These are phyloP conservation scores for Nebria ingens DNA, from an alignment of 1,140 invertebrate genomes.

Conservation along the genomic window DNA sequence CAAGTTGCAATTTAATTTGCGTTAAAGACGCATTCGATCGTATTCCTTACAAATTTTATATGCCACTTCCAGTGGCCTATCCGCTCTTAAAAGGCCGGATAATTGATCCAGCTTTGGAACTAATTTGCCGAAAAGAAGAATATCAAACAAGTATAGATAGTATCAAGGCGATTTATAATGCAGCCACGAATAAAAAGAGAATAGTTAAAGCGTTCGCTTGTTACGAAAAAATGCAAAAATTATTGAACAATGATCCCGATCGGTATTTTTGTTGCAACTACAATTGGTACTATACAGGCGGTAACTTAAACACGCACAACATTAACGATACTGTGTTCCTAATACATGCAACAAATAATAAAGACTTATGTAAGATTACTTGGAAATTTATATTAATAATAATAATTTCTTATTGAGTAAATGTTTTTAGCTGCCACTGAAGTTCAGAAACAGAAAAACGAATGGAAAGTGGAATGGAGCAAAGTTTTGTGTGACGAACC, in stretches of 20 bases:
- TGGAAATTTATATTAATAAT: not conserved
- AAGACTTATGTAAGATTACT: not conserved
- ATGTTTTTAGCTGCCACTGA: not conserved
- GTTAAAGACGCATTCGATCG: not conserved
- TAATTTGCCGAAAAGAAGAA: not conserved
- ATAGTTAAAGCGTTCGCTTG: not conserved
- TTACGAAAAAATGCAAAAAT: not conserved
- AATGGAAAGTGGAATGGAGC: not conserved
- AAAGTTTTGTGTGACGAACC: no score
- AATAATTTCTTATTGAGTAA: not conserved
- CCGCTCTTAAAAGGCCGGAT: not conserved
- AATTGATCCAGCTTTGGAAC: not conserved
- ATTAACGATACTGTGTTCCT: not conserved
- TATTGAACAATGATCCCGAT: not conserved
- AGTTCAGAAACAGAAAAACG: not conserved
- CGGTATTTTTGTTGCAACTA: not conserved
- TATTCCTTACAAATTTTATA: not conserved
- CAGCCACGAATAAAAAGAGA: not conserved
- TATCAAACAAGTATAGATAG: not conserved
- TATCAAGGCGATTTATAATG: not conserved
- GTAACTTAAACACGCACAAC: not conserved
- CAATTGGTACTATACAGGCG: not conserved
- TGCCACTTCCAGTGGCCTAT: not conserved
- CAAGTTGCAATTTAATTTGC: not conserved
- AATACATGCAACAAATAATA: not conserved